Conservation (phyloP, 1,140 invertebrate genomes). For the Brachystomella parvula region DNA sequence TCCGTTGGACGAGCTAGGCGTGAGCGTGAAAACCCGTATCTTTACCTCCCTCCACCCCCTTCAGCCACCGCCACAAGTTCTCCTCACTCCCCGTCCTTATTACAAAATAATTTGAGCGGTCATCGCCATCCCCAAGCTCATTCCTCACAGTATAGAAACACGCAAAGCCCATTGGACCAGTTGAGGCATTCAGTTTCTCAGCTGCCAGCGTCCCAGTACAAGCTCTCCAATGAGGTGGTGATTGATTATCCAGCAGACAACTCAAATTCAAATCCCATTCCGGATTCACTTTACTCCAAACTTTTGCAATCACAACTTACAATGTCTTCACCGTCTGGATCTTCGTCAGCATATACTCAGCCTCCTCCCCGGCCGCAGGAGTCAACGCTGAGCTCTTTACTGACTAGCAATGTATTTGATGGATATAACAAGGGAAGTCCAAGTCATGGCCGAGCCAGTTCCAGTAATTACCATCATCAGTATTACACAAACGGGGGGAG, state of each 20-base stretch:
- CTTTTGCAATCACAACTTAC: background rate
- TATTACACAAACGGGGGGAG: slow-evolving; percentile 3
- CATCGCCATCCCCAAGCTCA: too few species aligned
- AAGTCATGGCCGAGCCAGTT: background rate
- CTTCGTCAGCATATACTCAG: background rate
- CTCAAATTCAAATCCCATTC: background rate
- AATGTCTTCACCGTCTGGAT: background rate
- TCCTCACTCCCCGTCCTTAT: too few species aligned
- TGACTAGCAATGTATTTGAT: background rate
- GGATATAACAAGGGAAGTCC: too few species aligned
- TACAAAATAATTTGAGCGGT: too few species aligned
- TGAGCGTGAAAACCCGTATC: too few species aligned
- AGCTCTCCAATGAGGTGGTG: background rate
- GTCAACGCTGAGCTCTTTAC: too few species aligned
- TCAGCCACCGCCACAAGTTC: too few species aligned
- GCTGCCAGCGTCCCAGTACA: background rate
- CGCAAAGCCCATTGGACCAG: slow-evolving; percentile 2
- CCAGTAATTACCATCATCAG: background rate
- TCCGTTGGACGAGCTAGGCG: too few species aligned
- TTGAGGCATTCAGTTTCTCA: background rate
- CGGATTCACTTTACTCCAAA: slow-evolving; percentile 1
- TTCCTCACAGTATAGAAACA: background rate
- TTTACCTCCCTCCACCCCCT: too few species aligned
- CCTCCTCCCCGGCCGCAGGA: too few species aligned
- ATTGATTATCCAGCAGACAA: background rate